Conservation (phyloP, 2,888 invertebrate genomes). For the Cephalotes varians region DNA sequence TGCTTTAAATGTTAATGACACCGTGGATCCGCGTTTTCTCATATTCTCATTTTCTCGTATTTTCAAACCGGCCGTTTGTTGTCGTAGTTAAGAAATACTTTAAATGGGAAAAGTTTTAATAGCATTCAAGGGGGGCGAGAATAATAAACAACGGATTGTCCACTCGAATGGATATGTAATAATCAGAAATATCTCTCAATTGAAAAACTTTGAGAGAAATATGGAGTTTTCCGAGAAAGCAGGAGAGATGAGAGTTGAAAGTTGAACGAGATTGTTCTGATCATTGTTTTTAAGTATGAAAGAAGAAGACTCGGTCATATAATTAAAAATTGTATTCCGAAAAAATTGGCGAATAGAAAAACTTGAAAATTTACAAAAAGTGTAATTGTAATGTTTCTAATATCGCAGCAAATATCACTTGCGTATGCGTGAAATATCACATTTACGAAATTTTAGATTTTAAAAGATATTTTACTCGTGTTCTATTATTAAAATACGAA, state of each 20-base stretch:
- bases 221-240: background rate
- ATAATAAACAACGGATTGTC: slow-evolving; percentile 62
- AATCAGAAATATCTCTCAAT: slow-evolving; percentile 50
- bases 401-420: background rate
- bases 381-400: background rate
- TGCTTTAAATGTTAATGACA: slow-evolving; percentile 57
- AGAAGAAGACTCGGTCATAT: no score
- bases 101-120: slow-evolving; percentile 73
- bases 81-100: slow-evolving; percentile 53
- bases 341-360: background rate
- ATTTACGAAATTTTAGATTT: slow-evolving; percentile 8
- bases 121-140: slow-evolving; percentile 52
- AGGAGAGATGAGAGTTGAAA: background rate
- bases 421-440: background rate
- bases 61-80: slow-evolving; percentile 23
- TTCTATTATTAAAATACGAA: background rate
- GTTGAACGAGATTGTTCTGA: background rate
- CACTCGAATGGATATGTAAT: slow-evolving; percentile 32
- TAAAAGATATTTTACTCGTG: background rate
- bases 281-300: background rate
- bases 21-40: slow-evolving; percentile 1
- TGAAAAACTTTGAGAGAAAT: slow-evolving; percentile 43
- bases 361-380: background rate
- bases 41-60: slow-evolving; percentile 31
- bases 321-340: background rate